A percentile compares a stretch with the other conserved stretches of the same genome.
These are phyloP conservation scores for Podarcis lilfordi DNA, from an alignment of 2,797 vertebrate species.

Conservation along the genomic window DNA sequence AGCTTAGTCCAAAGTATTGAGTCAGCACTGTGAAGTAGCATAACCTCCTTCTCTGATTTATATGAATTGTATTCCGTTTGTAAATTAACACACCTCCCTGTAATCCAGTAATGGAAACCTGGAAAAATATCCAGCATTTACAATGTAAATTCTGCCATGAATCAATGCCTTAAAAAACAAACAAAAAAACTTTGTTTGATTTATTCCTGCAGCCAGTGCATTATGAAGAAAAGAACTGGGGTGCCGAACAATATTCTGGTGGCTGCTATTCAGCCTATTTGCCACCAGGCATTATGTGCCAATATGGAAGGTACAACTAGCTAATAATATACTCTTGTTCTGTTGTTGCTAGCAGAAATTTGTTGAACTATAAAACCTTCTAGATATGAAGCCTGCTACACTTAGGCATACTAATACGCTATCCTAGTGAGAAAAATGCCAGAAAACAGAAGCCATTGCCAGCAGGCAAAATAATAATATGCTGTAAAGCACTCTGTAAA, in stretches of 20 bases:
- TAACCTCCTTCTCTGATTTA: neutral
- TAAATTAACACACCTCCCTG: neutral
- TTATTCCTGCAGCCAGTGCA: constrained; percentile 76
- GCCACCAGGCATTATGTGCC: constrained; percentile 81
- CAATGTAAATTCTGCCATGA: neutral
- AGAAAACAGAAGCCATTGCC: neutral
- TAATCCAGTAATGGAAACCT: neutral
- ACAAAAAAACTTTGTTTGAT: constrained; percentile 17
- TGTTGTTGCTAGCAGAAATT: neutral
- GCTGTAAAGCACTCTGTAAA: neutral
- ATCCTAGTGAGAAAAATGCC: neutral
- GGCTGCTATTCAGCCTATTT: constrained; percentile 84
- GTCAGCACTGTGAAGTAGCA: neutral
- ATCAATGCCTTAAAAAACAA: neutral
- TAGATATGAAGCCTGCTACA: neutral
- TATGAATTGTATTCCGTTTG: neutral
- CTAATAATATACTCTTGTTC: neutral
- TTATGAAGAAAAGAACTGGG: constrained; percentile 85
- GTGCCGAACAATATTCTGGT: constrained; percentile 80
- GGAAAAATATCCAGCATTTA: neutral
- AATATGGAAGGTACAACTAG: constrained; percentile 81
- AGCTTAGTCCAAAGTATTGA: neutral
- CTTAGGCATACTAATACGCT: neutral
- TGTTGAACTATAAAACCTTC: neutral
- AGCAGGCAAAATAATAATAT: neutral